Base-by-base conservation (phyloP, 2,888 invertebrate genomes). In the Orthosia incerta region DNA sequence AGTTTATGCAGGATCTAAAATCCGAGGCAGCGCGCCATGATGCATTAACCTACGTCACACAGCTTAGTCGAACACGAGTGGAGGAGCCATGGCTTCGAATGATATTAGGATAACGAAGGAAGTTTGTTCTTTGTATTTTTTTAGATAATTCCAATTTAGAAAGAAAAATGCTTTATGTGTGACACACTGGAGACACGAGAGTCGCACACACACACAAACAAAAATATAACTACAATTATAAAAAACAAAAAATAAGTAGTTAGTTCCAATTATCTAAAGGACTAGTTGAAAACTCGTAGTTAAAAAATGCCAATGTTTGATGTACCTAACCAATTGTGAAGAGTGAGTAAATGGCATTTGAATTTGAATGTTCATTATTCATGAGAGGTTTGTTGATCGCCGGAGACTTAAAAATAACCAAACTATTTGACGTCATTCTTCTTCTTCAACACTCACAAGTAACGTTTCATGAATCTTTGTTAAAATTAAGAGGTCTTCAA, bases 11-110 rank as follows among this genome's bases (percentile, higher is more conserved):
- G 91, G 90, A 90, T 92, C 90, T 89, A 85, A 93, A 94, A 94
- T 92, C 92, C 92, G 85, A 89, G 87, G 88, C 86, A 77, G 84
- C 82, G 87, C 83, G 82, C 86, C 86, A 87, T 90, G 91, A 93
- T 93, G 93, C 94, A 94, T 94, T 94, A 94, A 92, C 94, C 93
- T 91, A 90, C 92, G 91, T 93, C 93, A 92, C 87, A 84, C 88
- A 91, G 92, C 92, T 93, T 93, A 93, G 89, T 88, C 83, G 85
- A 89, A 89, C 87, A 89, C 71, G 77, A 71, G 77, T 88, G 87
- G 89, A 82, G 86, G 67, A 71, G 57, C 88, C 86, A 89, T 64
- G 69, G 16, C 13, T 72, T 61, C 20, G 9, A 15, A 4, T 20
- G 39, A 11, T 13, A 46, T 45, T 56, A 67, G 71, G 71, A 74